Percentiles rank a stretch among this genome's conserved stretches.
phyloP scores from a whole-genome alignment of 1,140 invertebrate genomes.

The Sarcophaga bullata region DNA sequence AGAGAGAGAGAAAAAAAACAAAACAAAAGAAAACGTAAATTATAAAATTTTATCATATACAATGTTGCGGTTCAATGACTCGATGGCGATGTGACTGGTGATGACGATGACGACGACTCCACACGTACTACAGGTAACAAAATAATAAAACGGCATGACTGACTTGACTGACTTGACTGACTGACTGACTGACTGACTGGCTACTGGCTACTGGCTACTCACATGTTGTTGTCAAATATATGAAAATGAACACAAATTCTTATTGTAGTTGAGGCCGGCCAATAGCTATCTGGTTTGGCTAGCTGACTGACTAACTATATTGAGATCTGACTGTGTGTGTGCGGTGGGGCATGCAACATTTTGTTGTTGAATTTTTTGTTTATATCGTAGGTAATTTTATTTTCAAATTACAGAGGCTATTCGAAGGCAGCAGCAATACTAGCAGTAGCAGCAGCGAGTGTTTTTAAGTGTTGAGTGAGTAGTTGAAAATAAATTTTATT shows the following conservation, averaged over 20 bases:
- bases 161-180: neutral
- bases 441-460: neutral
- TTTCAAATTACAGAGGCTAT: too few relatives aligned
- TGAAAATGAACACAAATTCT: too few relatives aligned
- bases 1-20: too few relatives aligned
- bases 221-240: too few relatives aligned
- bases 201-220: neutral
- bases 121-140: too few relatives aligned
- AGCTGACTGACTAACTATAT: neutral
- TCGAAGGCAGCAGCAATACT: too few relatives aligned
- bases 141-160: neutral
- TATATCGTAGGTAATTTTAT: too few relatives aligned
- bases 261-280: neutral
- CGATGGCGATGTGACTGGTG: too few relatives aligned
- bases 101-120: too few relatives aligned
- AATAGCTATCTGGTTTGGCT: neutral
- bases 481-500: constrained; percentile 19
- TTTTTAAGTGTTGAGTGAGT: neutral
- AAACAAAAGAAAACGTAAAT: too few relatives aligned
- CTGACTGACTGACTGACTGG: neutral
- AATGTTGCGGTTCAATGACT: constrained; percentile 24
- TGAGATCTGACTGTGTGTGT: neutral
- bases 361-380: neutral
- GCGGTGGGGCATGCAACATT: neutral
- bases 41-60: neutral